phyloP scores from a whole-genome alignment of 2,113 vertebrate genomes.

The Catharus fuscescens region DNA sequence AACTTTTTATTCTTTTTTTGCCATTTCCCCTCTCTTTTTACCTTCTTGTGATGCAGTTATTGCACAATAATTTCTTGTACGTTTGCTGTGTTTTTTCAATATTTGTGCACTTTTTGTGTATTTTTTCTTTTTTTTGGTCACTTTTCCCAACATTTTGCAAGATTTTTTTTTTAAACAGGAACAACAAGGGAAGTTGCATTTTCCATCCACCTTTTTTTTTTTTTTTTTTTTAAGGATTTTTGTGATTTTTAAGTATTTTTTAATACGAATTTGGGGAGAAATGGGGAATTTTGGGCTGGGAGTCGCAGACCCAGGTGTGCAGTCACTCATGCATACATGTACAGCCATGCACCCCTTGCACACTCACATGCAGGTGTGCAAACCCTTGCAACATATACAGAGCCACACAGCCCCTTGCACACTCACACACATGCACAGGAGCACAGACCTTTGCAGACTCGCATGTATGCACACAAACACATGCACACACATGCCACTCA shows the following conservation, averaged over 20 bases:
- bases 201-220: neutral
- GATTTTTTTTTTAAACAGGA: neutral
- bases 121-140: neutral
- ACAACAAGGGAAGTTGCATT: too few species aligned
- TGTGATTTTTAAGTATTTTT: too few species aligned
- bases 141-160: neutral
- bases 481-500: too few species aligned
- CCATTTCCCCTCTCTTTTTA: neutral
- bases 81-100: neutral
- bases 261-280: neutral
- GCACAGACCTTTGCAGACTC: neutral
- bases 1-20: neutral
- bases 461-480: too few species aligned
- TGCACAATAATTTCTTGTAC: neutral
- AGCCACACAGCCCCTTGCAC: neutral
- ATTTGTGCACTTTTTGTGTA: neutral
- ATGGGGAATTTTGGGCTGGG: neutral
- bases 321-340: accelerated
- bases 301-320: neutral
- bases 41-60: neutral
- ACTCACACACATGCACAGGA: neutral
- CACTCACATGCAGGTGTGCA: neutral
- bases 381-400: accelerated
- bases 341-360: neutral
- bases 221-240: neutral